A percentile compares a stretch with the other conserved stretches of the same genome.
Evolutionary conservation across 1,140 invertebrate species (phyloP).

Genomic region (Brachionus sp.): DNA sequence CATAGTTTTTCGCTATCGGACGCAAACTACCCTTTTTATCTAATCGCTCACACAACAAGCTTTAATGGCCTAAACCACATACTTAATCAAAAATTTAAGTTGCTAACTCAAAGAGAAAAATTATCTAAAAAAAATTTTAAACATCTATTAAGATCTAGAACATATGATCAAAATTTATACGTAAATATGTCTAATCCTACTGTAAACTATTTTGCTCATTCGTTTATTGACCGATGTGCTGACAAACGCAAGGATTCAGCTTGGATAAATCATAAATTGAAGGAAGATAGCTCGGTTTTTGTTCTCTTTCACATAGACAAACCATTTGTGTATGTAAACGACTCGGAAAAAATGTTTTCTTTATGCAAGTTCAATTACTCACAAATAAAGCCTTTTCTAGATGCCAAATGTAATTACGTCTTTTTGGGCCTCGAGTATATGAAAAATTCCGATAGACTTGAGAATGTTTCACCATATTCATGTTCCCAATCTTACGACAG

Average conservation of each 20-base stretch:
- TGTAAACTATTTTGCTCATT: slow-evolving; percentile 43
- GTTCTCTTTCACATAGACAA: slow-evolving; percentile 41
- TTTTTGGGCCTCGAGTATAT: slow-evolving; percentile 20
- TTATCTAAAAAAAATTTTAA: slow-evolving; percentile 31
- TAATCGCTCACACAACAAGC: background rate
- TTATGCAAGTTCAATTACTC: slow-evolving; percentile 23
- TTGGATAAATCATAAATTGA: slow-evolving; percentile 11
- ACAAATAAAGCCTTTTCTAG: slow-evolving; percentile 15
- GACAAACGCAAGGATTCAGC: slow-evolving; percentile 5
- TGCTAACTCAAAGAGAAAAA: slow-evolving; percentile 28
- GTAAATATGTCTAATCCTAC: slow-evolving; percentile 35
- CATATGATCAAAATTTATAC: slow-evolving; percentile 26
- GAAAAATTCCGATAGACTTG: background rate
- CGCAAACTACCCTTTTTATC: background rate
- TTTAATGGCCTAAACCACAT: slow-evolving; percentile 15
- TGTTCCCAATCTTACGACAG: background rate
- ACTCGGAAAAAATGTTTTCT: slow-evolving; percentile 23
- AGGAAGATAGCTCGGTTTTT: background rate
- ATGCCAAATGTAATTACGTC: background rate
- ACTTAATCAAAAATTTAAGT: slow-evolving; percentile 35
- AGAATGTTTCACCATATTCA: slow-evolving; percentile 5
- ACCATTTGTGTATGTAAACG: slow-evolving; percentile 24
- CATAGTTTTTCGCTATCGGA: background rate
- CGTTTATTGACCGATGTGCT: slow-evolving; percentile 40
- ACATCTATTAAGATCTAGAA: slow-evolving; percentile 36